These are phyloP conservation scores for Ophioninae sp. DNA, from an alignment of 2,888 invertebrate species.

Conservation along the genomic window DNA sequence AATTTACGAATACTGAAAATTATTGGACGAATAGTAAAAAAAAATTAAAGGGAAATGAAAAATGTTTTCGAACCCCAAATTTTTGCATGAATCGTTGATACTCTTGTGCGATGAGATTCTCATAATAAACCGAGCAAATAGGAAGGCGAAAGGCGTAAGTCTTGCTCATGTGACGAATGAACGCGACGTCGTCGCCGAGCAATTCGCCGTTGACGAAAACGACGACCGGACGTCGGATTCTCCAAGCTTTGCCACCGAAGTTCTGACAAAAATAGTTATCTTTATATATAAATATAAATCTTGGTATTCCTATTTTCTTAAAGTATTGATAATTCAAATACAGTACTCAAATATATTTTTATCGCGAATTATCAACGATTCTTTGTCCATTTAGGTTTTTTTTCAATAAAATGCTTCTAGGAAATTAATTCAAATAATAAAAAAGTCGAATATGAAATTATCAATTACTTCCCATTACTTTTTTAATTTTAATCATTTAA, in stretches of 20 bases:
- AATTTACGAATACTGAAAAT: background rate
- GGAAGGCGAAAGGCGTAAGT: conserved; percentile 81
- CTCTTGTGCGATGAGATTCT: conserved; percentile 79
- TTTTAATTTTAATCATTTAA: no score
- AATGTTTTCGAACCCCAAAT: conserved; percentile 77
- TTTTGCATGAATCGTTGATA: conserved; percentile 81
- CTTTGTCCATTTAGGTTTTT: background rate
- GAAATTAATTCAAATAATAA: background rate
- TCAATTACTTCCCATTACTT: no score
- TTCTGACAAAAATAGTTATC: conserved; percentile 56
- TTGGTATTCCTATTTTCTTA: background rate
- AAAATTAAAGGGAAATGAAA: no score
- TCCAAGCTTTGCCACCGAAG: conserved; percentile 81
- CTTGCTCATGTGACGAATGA: conserved; percentile 81
- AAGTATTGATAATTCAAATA: background rate
- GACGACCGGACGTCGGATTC: conserved; percentile 81
- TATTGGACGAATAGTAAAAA: background rate
- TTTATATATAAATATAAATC: no score
- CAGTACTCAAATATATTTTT: background rate
- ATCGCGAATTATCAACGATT: background rate
- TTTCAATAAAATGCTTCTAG: background rate
- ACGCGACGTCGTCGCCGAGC: conserved; percentile 83
- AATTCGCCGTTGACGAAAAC: conserved; percentile 82
- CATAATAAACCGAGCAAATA: conserved; percentile 79
- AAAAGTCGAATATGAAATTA: background rate